Base-by-base conservation (phyloP, 92 coral and sea anemone genomes). In the Porites divaricata region DNA sequence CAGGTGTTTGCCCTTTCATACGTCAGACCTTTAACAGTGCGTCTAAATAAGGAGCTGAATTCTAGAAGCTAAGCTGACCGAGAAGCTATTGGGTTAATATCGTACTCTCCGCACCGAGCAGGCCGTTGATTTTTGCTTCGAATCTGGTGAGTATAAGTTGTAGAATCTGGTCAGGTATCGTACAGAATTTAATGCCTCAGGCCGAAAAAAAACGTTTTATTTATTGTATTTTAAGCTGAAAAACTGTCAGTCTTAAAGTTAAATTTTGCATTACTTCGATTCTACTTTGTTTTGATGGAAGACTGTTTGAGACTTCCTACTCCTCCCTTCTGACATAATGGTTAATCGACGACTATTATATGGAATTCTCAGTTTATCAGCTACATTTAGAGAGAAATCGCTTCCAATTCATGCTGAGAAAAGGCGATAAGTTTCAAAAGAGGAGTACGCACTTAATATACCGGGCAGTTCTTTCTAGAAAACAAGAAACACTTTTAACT, bases 321-420 rank as follows among this genome's bases (percentile, higher is more conserved):
- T 13, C n/a, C 22, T 13, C 66, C 17, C 15, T 6, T 19, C 61
- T n/a, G 69, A 35, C 53, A 35, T 35, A 4, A 9, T 58, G 80
- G 41, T 61, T 58, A 25, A 58, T 76, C 48, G 23, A 24, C 48
- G 23, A 24, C 23, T 19, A 9, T 54, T 12, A 22, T 1, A 58
- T 76, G 67, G 4, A 45, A 35, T 4, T 35, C 0, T 15, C 28
- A 25, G 80, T 61, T 28, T 2, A 59, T 6, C 80, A 51, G 80
- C 2, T 28, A 58, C 61, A 25, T 74, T 22, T 76, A 17, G 53
- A 76, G 63, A 14, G 45, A 23, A 51, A 63, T 4, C 62, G 59
- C 72, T 48, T n/a, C 9, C 61, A 78, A 78, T 20, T 21, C 72
- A 45, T 50, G 72, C 83, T 79, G 74, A 66, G 83, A 51, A 63